Percentiles rank a stretch among this genome's conserved stretches.
Evolutionary conservation across 2,113 vertebrate genomes (phyloP).

Genomic region (Mola mola): DNA sequence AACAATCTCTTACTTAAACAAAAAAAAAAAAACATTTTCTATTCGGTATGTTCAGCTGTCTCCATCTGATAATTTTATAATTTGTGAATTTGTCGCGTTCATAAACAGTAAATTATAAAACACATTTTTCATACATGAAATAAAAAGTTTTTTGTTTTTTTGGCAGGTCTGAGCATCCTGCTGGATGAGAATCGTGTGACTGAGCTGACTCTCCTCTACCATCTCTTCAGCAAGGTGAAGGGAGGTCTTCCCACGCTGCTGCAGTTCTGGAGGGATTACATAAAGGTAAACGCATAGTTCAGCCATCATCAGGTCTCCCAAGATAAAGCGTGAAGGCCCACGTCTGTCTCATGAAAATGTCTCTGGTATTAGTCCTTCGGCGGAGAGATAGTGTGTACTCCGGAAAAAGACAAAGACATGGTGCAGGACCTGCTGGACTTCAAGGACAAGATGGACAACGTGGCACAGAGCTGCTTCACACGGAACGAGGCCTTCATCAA

Average conservation of each 20-base stretch:
- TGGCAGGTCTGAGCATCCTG: constrained; percentile 90
- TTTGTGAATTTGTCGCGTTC: not conserved
- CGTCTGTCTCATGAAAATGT: not conserved
- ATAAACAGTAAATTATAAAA: not conserved
- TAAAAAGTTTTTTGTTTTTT: not conserved
- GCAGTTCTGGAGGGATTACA: constrained; percentile 98
- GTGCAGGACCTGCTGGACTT: constrained; percentile 98
- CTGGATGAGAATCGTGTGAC: constrained; percentile 96
- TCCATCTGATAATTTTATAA: too few species aligned
- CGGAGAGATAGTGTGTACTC: constrained; percentile 97
- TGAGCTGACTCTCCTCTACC: constrained; percentile 93
- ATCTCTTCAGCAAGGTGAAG: constrained; percentile 94
- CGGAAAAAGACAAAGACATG: constrained; percentile 99
- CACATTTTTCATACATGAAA: too few species aligned
- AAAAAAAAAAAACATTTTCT: too few species aligned
- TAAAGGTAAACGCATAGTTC: constrained; percentile 85
- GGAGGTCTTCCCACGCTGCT: constrained; percentile 94
- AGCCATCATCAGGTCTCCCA: not conserved
- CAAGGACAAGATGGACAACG: constrained; percentile 98
- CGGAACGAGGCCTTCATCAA: constrained; percentile 98
- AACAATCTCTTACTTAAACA: too few species aligned
- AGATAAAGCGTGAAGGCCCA: not conserved
- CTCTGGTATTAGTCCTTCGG: constrained; percentile 88
- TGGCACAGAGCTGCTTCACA: constrained; percentile 94
- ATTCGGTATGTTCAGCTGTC: too few species aligned